Conservation (phyloP, 2,888 invertebrate genomes). For the Belgica antarctica region DNA sequence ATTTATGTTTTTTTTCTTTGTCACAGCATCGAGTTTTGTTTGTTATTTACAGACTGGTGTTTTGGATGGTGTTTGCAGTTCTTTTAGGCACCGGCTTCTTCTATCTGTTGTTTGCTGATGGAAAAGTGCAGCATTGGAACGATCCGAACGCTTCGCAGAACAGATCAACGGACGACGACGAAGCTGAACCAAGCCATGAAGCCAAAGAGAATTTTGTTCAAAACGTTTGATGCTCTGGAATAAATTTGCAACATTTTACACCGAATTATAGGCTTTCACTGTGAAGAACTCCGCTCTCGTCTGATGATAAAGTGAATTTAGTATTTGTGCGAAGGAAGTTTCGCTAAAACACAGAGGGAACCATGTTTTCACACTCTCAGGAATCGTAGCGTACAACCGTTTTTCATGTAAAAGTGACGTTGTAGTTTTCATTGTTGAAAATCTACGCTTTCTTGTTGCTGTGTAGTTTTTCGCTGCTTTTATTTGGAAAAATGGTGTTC, state of each 20-base stretch:
- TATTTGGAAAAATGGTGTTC: constrained; percentile 4
- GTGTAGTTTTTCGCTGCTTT: constrained; percentile 1
- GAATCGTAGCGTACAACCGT: constrained; percentile 4
- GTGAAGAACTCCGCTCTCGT: background rate
- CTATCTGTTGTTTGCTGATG: constrained; percentile 37
- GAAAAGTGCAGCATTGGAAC: constrained; percentile 37
- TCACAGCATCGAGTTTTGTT: background rate
- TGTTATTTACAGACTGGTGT: constrained; percentile 27
- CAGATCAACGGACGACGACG: background rate
- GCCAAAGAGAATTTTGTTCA: constrained; percentile 6
- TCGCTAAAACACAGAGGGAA: constrained; percentile 16
- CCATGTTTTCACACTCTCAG: constrained; percentile 24
- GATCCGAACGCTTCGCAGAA: constrained; percentile 3
- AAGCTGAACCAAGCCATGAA: background rate
- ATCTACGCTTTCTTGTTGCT: background rate
- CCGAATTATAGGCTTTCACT: background rate
- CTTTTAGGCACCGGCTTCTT: constrained; percentile 32
- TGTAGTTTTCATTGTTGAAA: constrained; percentile 10
- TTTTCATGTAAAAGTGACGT: constrained; percentile 25
- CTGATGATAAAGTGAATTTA: constrained; percentile 25
- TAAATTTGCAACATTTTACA: background rate
- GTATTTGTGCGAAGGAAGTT: constrained; percentile 29
- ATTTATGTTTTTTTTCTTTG: constrained; percentile 1
- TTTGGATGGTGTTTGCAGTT: constrained; percentile 36
- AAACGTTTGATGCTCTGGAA: background rate